Evolutionary conservation across 2,888 invertebrate genomes (phyloP).

Genomic region (Luffia ferchaultella): DNA sequence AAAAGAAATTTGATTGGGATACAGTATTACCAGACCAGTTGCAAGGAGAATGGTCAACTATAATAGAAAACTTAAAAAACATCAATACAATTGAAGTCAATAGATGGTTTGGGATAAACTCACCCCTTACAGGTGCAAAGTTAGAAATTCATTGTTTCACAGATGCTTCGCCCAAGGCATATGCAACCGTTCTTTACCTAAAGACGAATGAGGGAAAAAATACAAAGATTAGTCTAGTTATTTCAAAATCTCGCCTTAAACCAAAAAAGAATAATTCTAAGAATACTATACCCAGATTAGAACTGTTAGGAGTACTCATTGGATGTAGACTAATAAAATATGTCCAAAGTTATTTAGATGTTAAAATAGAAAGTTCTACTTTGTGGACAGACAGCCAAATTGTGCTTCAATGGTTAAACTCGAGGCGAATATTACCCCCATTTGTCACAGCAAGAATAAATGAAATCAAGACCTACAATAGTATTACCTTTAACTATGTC

Average conservation of each 20-base stretch:
- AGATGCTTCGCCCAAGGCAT: slow-evolving; percentile 9
- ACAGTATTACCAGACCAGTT: not conserved
- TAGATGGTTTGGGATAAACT: not conserved
- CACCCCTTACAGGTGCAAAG: no score
- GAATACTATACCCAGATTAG: not conserved
- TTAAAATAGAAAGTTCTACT: not conserved
- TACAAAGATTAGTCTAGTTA: not conserved
- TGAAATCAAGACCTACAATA: not conserved
- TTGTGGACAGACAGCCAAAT: slow-evolving; percentile 3
- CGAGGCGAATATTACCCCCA: slow-evolving; percentile 1
- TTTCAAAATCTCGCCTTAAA: not conserved
- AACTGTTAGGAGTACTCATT: not conserved
- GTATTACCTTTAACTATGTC: not conserved
- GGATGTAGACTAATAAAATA: slow-evolving; percentile 1
- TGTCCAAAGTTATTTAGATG: not conserved
- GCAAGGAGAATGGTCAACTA: not conserved
- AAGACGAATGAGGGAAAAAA: not conserved
- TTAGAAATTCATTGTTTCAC: slow-evolving; percentile 11
- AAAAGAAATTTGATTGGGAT: slow-evolving; percentile 2
- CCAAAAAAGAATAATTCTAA: not conserved
- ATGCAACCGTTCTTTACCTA: slow-evolving; percentile 8
- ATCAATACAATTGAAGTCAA: not conserved
- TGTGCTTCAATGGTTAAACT: slow-evolving; percentile 1
- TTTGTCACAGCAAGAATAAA: no score
- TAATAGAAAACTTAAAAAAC: not conserved